phyloP scores from a whole-genome alignment of 2,888 invertebrate species.

The Sturmia bella region DNA sequence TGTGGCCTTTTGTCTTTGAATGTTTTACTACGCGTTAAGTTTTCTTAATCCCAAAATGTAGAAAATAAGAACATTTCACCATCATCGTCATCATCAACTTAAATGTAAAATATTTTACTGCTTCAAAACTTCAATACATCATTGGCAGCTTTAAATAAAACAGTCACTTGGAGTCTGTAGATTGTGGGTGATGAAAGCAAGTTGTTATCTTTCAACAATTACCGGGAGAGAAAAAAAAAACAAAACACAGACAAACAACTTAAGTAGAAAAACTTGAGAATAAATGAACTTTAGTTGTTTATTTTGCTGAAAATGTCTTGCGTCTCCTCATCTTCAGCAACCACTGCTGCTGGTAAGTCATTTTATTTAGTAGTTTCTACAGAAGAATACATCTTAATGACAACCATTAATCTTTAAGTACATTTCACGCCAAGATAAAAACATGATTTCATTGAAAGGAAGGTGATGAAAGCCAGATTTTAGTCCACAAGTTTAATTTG shows the following conservation, averaged over 20 bases:
- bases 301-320: background rate
- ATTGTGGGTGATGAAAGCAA: background rate
- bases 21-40: constrained; percentile 22
- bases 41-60: constrained; percentile 38
- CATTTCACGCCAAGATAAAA: constrained; percentile 19
- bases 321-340: background rate
- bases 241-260: background rate
- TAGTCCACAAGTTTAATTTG: constrained; percentile 50
- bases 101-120: constrained; percentile 8
- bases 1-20: background rate
- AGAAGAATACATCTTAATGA: constrained; percentile 58
- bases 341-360: constrained; percentile 21
- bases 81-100: background rate
- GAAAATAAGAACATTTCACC: background rate
- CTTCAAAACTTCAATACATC: constrained; percentile 31
- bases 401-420: constrained; percentile 58
- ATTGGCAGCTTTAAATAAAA: background rate
- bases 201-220: constrained; percentile 24
- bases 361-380: constrained; percentile 50
- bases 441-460: background rate
- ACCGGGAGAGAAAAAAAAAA: constrained; percentile 4
- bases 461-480: constrained; percentile 51
- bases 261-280: constrained; percentile 31
- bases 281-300: constrained; percentile 51
- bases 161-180: background rate